phyloP scores from a whole-genome alignment of 2,113 vertebrate species.

The Microtus montanus region DNA sequence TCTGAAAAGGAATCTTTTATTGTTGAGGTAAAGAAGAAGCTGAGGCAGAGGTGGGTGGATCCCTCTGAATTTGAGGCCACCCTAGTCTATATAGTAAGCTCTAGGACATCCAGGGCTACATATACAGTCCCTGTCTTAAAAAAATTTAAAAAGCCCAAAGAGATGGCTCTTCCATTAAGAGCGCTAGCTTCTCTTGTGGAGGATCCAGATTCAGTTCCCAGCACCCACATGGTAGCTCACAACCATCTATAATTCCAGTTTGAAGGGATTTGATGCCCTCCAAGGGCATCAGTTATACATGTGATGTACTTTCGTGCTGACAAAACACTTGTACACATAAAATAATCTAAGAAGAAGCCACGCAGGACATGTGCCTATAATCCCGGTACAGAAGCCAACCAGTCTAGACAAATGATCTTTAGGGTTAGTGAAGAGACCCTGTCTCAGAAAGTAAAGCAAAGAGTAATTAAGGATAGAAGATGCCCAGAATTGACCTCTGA shows the following conservation, averaged over 20 bases:
- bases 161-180: neutral
- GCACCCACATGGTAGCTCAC: neutral
- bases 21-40: neutral
- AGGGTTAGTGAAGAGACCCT: neutral
- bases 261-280: neutral
- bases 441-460: neutral
- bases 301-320: neutral
- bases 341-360: neutral
- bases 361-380: neutral
- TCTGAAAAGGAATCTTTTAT: conserved; percentile 14
- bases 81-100: neutral
- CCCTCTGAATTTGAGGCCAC: neutral
- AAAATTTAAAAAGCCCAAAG: no score
- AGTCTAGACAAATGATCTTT: neutral
- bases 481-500: neutral
- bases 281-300: neutral
- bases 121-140: neutral
- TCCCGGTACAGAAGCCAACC: neutral
- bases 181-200: neutral
- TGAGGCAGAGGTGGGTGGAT: neutral
- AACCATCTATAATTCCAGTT: neutral
- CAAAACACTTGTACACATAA: neutral
- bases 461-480: neutral
- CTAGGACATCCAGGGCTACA: neutral
- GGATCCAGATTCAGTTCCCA: neutral